These are phyloP conservation scores for Lysiphlebus fabarum DNA, from an alignment of 1,140 invertebrate species.

Conservation along the genomic window DNA sequence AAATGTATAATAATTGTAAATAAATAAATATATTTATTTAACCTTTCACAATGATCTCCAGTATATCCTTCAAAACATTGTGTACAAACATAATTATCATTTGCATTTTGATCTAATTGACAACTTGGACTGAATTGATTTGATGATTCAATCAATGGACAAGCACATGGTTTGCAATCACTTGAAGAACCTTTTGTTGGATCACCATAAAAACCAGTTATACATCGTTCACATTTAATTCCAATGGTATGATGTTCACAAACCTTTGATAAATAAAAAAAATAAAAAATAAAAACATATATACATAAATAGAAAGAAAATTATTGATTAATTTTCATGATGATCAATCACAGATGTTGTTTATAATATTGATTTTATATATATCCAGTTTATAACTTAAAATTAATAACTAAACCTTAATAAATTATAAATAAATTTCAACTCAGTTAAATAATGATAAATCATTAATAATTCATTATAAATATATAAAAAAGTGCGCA, in stretches of 20 bases:
- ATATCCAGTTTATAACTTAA: too few relatives aligned
- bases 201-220: conserved; percentile 88
- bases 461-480: too few relatives aligned
- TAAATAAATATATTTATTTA: conserved; percentile 14
- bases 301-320: conserved; percentile 3
- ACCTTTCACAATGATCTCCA: conserved; percentile 88
- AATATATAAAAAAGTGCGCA: too few relatives aligned
- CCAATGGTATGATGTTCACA: conserved; percentile 73
- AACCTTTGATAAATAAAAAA: conserved; percentile 44
- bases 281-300: too few relatives aligned
- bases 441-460: too few relatives aligned
- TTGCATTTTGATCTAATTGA: conserved; percentile 60
- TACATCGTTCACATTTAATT: conserved; percentile 79
- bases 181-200: conserved; percentile 68
- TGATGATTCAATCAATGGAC: conserved; percentile 68
- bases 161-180: conserved; percentile 84
- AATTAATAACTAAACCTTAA: too few relatives aligned
- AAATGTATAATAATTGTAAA: not conserved
- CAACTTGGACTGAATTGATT: conserved; percentile 91
- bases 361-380: too few relatives aligned
- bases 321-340: conserved; percentile 1
- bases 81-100: conserved; percentile 77
- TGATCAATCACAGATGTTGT: too few relatives aligned
- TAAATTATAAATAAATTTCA: too few relatives aligned
- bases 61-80: conserved; percentile 87